These are phyloP conservation scores for Rhogogaster chlorosoma DNA, from an alignment of 2,888 invertebrate species.

Conservation along the genomic window DNA sequence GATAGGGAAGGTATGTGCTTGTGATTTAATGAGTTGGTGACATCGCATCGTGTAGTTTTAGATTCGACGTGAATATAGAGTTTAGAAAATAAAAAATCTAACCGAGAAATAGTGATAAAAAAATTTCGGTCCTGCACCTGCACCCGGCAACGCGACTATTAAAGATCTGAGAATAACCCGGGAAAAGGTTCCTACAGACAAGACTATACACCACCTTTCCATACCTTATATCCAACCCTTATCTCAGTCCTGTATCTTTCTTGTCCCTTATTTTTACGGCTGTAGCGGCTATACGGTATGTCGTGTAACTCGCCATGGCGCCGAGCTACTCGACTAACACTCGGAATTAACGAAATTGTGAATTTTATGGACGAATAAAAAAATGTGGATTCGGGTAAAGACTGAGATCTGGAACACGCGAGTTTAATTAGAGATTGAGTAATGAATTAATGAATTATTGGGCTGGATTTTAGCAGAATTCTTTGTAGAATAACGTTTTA, in stretches of 20 bases:
- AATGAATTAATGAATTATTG: no score
- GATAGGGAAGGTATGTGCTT: not conserved
- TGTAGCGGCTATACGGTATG: conserved; percentile 34
- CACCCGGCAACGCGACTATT: not conserved
- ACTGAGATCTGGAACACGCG: not conserved
- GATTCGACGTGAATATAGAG: not conserved
- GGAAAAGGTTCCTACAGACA: not conserved
- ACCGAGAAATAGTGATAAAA: not conserved
- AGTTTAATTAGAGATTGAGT: not conserved
- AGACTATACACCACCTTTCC: not conserved
- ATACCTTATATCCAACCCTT: conserved; percentile 54
- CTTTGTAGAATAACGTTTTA: no score
- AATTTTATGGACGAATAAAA: no score
- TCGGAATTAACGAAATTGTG: no score
- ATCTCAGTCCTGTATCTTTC: conserved; percentile 57
- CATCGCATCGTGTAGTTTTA: not conserved
- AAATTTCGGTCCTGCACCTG: not conserved
- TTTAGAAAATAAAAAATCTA: not conserved
- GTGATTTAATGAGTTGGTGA: not conserved
- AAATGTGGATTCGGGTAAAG: not conserved
- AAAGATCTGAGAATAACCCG: not conserved
- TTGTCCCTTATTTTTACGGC: conserved; percentile 27
- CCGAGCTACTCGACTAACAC: not conserved
- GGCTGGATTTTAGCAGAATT: no score
- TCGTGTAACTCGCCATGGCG: conserved; percentile 17